phyloP scores from a whole-genome alignment of 2,113 vertebrate species.

The Anarrhichthys ocellatus region DNA sequence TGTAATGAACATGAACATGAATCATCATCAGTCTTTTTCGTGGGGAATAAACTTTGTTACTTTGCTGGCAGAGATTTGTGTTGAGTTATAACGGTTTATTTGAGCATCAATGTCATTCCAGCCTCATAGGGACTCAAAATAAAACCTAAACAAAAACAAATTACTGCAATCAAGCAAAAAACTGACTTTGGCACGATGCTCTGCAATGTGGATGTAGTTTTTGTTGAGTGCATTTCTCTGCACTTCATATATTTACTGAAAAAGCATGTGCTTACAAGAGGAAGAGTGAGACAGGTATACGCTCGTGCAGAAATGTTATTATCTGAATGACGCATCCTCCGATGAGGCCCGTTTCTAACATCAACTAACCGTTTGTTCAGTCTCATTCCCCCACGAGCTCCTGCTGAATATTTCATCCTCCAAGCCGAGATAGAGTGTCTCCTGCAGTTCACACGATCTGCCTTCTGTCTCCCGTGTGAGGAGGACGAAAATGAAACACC shows the following conservation, averaged over 20 bases:
- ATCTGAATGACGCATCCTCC: not conserved
- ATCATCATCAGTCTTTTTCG: not conserved
- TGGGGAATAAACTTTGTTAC: not conserved
- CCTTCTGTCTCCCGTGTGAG: conserved; percentile 31
- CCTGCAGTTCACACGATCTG: conserved; percentile 42
- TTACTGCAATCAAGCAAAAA: not conserved
- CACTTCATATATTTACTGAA: too few species aligned
- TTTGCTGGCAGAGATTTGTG: not conserved
- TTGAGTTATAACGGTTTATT: not conserved
- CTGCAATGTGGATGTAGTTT: not conserved
- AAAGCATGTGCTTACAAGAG: not conserved
- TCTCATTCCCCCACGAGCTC: conserved; percentile 27
- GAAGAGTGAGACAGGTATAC: not conserved
- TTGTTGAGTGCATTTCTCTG: not conserved
- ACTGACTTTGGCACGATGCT: not conserved
- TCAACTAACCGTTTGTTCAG: conserved; percentile 18
- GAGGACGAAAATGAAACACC: conserved; percentile 37
- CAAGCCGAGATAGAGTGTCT: conserved; percentile 46
- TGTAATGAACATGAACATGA: too few species aligned
- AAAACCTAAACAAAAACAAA: not conserved
- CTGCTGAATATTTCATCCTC: conserved; percentile 76
- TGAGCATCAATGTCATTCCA: not conserved
- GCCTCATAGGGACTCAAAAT: not conserved
- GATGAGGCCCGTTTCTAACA: not conserved
- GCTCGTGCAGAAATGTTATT: not conserved